Evolutionary conservation across 2,113 vertebrate genomes (phyloP).

Genomic region (Pantherophis guttatus): DNA sequence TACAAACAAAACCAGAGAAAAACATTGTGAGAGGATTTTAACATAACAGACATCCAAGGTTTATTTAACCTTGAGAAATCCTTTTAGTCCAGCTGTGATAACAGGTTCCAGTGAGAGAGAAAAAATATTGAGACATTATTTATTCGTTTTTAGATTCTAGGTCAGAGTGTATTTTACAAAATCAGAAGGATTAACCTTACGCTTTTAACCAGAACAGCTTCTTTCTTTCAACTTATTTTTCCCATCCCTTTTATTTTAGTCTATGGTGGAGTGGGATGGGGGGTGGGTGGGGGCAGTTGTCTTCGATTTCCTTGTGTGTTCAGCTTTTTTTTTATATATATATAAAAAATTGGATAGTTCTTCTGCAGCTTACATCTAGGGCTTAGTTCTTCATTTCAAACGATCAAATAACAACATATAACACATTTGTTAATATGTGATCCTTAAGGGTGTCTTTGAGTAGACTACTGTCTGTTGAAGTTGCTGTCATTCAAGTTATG

Average conservation of each 20-base stretch:
- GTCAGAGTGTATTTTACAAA: not conserved
- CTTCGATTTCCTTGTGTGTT: not conserved
- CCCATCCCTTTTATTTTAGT: not conserved
- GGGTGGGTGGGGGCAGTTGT: too few relatives aligned
- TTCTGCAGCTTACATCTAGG: not conserved
- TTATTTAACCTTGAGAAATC: conserved; percentile 26
- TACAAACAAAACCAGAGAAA: not conserved
- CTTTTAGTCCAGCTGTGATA: not conserved
- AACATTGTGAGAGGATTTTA: not conserved
- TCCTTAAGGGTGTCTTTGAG: not conserved
- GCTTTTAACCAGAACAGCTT: not conserved
- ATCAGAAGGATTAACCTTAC: not conserved
- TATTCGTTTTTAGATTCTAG: not conserved
- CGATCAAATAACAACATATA: not conserved
- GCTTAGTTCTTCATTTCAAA: not conserved
- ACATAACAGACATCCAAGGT: not conserved
- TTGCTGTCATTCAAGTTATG: not conserved
- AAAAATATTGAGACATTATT: conserved; percentile 1
- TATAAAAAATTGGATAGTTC: not conserved
- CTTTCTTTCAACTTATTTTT: not conserved
- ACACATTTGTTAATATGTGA: not conserved
- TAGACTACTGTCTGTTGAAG: not conserved
- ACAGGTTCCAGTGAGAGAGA: not conserved
- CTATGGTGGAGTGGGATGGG: not conserved
- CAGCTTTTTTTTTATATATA: too few relatives aligned